Percentiles rank a stretch among this genome's conserved stretches.
Conservation (phyloP, 2,888 invertebrate genomes). For the Pseudolycoriella hygida region DNA sequence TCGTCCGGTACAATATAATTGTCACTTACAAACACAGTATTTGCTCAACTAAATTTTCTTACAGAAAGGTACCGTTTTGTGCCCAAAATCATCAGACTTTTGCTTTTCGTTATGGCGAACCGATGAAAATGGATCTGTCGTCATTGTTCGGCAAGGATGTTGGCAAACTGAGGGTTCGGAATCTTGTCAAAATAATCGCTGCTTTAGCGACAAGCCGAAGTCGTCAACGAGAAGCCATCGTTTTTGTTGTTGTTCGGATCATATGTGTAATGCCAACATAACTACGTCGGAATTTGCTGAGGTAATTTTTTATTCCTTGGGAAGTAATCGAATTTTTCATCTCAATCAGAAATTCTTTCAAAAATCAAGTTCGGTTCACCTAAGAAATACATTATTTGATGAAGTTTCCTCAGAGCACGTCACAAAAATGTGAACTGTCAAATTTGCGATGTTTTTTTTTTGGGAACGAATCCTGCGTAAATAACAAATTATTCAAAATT, state of each 20-base stretch:
- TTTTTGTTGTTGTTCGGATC: constrained; percentile 67
- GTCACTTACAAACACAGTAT: no score
- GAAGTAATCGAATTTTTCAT: no score
- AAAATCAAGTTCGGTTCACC: no score
- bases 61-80: constrained; percentile 13
- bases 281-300: constrained; percentile 11
- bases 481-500: no score
- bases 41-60: background rate
- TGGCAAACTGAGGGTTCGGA: constrained; percentile 36
- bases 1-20: background rate
- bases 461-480: no score
- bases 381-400: no score
- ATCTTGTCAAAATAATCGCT: constrained; percentile 34
- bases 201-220: constrained; percentile 38
- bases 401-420: no score
- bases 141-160: constrained; percentile 49
- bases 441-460: no score
- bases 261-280: constrained; percentile 50
- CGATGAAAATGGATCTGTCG: constrained; percentile 39
- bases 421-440: no score
- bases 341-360: no score
- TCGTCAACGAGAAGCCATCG: constrained; percentile 40
- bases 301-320: constrained; percentile 9
- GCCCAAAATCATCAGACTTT: constrained; percentile 31
- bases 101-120: constrained; percentile 59